Percentiles rank a stretch among this genome's conserved stretches.
These are phyloP conservation scores for Caenorhabditis briggsae DNA, from an alignment of 1,140 invertebrate genomes.

Conservation along the genomic window DNA sequence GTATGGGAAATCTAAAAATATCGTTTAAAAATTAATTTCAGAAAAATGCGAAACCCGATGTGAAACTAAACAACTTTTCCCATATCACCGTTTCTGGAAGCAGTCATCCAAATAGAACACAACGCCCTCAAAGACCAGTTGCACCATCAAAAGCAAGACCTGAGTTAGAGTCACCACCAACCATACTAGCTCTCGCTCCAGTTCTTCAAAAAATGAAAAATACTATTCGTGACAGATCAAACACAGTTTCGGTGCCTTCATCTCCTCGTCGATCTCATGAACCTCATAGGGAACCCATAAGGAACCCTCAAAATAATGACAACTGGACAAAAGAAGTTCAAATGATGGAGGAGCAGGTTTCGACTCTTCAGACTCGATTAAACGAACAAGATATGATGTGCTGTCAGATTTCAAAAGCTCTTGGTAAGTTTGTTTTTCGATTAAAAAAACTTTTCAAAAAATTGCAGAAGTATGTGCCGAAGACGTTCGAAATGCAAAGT, in stretches of 20 bases:
- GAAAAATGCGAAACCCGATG: constrained; percentile 56
- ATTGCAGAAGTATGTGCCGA: constrained; percentile 23
- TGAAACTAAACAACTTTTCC: constrained; percentile 57
- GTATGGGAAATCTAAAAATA: not conserved
- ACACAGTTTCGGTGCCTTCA: constrained; percentile 1
- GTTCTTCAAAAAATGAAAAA: constrained; percentile 40
- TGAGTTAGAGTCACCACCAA: not conserved
- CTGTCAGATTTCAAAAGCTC: constrained; percentile 12
- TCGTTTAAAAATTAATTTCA: constrained; percentile 33
- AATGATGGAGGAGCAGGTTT: constrained; percentile 60
- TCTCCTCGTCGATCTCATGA: not conserved
- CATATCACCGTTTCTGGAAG: constrained; percentile 65
- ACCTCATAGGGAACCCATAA: not conserved
- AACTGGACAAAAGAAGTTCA: constrained; percentile 48
- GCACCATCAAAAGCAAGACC: constrained; percentile 19
- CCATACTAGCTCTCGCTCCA: constrained; percentile 1
- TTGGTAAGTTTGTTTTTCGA: not conserved
- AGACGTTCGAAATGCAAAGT: constrained; percentile 45
- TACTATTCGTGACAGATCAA: constrained; percentile 15
- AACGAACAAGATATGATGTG: constrained; percentile 59
- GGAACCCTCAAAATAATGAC: not conserved
- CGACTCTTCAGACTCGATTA: constrained; percentile 61
- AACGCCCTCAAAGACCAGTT: constrained; percentile 56
- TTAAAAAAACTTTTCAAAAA: not conserved
- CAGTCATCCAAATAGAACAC: constrained; percentile 68